Base-by-base conservation (phyloP, 1,140 invertebrate species). In the Ceratosolen fusciceps region DNA sequence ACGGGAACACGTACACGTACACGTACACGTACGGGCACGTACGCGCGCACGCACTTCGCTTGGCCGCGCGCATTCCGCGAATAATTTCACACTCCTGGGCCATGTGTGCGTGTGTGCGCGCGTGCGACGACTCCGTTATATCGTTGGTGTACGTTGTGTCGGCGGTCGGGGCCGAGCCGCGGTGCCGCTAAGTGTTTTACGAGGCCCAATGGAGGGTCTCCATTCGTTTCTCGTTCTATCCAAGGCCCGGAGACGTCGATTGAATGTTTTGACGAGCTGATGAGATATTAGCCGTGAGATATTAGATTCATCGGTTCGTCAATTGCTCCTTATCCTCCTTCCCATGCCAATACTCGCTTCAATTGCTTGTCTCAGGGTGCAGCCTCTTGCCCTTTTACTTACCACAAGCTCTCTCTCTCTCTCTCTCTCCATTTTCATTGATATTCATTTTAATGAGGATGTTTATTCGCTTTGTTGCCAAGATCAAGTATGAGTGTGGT, bases 401-500 rank as follows among this genome's bases (percentile, higher is more conserved):
- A n/a, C n/a, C n/a, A n/a, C n/a, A n/a, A n/a, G n/a, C n/a, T n/a
- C n/a, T n/a, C n/a, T 9, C 52, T 47, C 1, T 1, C 1, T 37
- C 5, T 52, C 14, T 29, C 0, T 37, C 8, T 54, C 12, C 24
- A 34, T 68, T 0, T 24, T 0, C 49, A 68, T 54, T 39, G 24
- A 0, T 39, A 26, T 62, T 47, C 31, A 0, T 29, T n/a, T 62
- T 62, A 43, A 62, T 43, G n/a, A 29, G 12, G 47, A 4, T 47
- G 47, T 37, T 78, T 78, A 2, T 71, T 72, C 4, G 37, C 54
- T 65, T 72, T 72, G 72, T 34, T 74, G 12, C 5, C 8, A 65
- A 78, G 39, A 60, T 72, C 68, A 71, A 72, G 58, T 49, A 78
- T 71, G 68, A 65, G 7, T 72, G 68, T 24, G 43, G 29, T 72